A percentile compares a stretch with the other conserved stretches of the same genome.
Evolutionary conservation across 2,888 invertebrate species (phyloP).

Genomic region (Chymomyza caudatula): DNA sequence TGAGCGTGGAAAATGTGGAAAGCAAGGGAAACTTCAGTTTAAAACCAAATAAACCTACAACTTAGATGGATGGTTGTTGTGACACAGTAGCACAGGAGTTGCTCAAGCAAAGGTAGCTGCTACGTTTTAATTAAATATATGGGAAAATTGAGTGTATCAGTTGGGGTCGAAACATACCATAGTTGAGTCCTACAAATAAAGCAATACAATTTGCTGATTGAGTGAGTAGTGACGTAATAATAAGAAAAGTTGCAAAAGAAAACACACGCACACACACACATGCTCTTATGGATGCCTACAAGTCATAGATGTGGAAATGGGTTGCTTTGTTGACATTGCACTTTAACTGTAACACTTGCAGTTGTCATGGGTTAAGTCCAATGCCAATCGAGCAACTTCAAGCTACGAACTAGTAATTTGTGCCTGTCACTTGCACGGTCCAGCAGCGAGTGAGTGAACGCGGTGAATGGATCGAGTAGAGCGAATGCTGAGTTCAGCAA

Average conservation of each 20-base stretch:
- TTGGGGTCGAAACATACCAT: background rate
- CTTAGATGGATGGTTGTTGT: too few species aligned
- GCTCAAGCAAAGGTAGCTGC: background rate
- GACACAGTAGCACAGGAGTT: too few species aligned
- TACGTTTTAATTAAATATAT: background rate
- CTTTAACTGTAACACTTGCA: background rate
- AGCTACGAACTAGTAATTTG: background rate
- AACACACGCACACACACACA: background rate
- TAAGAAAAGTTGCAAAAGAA: background rate
- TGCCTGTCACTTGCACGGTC: background rate
- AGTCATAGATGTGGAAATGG: background rate
- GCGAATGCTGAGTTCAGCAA: background rate
- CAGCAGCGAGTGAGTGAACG: background rate
- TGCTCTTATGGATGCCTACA: background rate
- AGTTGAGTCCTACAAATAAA: background rate
- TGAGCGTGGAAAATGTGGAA: background rate
- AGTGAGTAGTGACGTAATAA: background rate
- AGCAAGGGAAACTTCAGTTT: background rate
- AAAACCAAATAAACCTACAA: too few species aligned
- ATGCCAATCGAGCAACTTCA: background rate
- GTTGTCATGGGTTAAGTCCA: background rate
- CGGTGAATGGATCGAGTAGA: background rate
- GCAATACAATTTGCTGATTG: background rate
- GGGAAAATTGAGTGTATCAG: background rate
- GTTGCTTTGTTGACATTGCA: background rate